Conservation (phyloP, 1,140 invertebrate species). For the Whitmania pigra region DNA sequence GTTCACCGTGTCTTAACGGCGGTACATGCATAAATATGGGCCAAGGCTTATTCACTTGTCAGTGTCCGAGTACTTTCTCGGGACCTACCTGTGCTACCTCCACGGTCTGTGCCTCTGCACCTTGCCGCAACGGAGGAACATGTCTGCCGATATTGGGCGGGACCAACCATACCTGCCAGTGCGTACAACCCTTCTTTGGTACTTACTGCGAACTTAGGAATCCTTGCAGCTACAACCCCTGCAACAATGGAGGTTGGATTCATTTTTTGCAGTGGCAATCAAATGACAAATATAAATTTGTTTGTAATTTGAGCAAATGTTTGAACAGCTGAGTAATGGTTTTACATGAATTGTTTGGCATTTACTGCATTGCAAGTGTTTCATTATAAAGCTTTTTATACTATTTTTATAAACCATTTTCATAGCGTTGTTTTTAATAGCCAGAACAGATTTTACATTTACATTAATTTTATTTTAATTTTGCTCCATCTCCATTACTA, state of each 20-base stretch:
- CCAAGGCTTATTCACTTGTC: conserved; percentile 22
- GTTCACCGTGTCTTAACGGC: conserved; percentile 28
- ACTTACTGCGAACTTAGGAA: conserved; percentile 19
- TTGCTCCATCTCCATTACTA: too few relatives aligned
- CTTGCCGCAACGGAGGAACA: conserved; percentile 79
- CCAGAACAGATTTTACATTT: too few relatives aligned
- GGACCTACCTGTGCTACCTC: conserved; percentile 26
- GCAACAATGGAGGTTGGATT: conserved; percentile 27
- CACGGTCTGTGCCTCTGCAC: conserved; percentile 34
- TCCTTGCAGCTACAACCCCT: conserved; percentile 29
- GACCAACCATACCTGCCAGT: conserved; percentile 15
- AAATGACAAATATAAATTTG: too few relatives aligned
- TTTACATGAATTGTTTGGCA: too few relatives aligned
- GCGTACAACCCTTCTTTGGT: conserved; percentile 14
- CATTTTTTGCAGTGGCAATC: conserved; percentile 14
- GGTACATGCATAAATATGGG: conserved; percentile 24
- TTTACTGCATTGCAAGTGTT: neutral
- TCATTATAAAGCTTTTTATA: too few relatives aligned
- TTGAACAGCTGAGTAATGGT: too few relatives aligned
- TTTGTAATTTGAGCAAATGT: too few relatives aligned
- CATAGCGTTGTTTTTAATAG: too few relatives aligned
- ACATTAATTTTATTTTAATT: too few relatives aligned
- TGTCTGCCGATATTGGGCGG: conserved; percentile 45
- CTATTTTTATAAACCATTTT: too few relatives aligned
- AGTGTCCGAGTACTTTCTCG: conserved; percentile 23